Percentiles rank a stretch among this genome's conserved stretches.
These are phyloP conservation scores for Listronotus bonariensis DNA, from an alignment of 1,140 invertebrate species.

Conservation along the genomic window DNA sequence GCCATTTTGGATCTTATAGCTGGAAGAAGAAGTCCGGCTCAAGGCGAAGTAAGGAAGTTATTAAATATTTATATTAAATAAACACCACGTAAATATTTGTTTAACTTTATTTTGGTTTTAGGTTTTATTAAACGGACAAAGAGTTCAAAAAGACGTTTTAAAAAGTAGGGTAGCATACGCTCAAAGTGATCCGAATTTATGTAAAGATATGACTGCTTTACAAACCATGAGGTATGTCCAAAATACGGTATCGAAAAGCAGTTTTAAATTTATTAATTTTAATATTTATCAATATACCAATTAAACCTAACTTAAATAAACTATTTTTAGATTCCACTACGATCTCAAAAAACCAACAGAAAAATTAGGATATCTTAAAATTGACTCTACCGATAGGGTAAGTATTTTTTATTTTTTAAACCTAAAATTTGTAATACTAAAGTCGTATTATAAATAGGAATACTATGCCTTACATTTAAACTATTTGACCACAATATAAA, in stretches of 20 bases:
- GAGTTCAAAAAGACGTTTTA: slow-evolving; percentile 71
- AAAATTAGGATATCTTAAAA: slow-evolving; percentile 60
- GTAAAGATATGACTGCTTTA: slow-evolving; percentile 76
- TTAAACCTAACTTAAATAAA: too few species aligned
- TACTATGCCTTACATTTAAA: too few species aligned
- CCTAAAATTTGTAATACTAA: not conserved
- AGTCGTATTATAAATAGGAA: too few species aligned
- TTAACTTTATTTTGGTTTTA: too few species aligned
- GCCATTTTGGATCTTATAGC: slow-evolving; percentile 81
- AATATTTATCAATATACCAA: too few species aligned
- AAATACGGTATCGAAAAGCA: too few species aligned
- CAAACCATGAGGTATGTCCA: slow-evolving; percentile 60
- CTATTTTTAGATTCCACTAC: slow-evolving; percentile 74
- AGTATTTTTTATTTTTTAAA: slow-evolving; percentile 24
- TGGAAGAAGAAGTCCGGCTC: slow-evolving; percentile 68
- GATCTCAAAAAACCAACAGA: slow-evolving; percentile 67
- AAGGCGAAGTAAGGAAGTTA: slow-evolving; percentile 71
- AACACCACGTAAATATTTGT: too few species aligned
- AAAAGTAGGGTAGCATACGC: slow-evolving; percentile 69
- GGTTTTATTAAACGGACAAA: slow-evolving; percentile 83
- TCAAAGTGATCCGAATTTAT: slow-evolving; percentile 62
- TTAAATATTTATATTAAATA: too few species aligned
- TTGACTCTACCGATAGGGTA: slow-evolving; percentile 68
- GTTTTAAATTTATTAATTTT: too few species aligned
- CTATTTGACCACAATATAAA: too few species aligned